Percentiles rank a stretch among this genome's conserved stretches.
phyloP scores from a whole-genome alignment of 2,797 vertebrate genomes.

The Heliangelus exortis region DNA sequence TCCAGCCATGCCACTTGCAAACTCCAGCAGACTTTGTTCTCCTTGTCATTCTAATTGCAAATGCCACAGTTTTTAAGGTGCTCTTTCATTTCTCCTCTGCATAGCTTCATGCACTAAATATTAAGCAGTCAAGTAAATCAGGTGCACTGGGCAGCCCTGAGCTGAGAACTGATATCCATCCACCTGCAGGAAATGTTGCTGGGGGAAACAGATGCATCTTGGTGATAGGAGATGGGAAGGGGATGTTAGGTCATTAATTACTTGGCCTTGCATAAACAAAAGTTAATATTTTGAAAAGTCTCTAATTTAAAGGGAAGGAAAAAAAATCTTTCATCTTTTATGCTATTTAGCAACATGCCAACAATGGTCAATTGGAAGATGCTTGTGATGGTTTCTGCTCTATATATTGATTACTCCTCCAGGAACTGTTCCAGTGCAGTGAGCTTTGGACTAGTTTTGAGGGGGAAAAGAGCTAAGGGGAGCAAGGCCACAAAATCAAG shows the following conservation, averaged over 20 bases:
- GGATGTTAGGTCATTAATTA: conserved; percentile 81
- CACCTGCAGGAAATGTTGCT: conserved; percentile 75
- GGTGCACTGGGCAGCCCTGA: conserved; percentile 48
- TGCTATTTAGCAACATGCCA: conserved; percentile 7
- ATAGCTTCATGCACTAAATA: neutral
- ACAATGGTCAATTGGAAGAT: neutral
- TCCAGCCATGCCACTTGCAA: neutral
- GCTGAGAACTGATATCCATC: conserved; percentile 50
- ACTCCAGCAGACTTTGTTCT: neutral
- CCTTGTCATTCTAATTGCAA: neutral
- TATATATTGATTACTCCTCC: neutral
- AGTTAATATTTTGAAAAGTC: conserved; percentile 66
- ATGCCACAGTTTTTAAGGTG: neutral
- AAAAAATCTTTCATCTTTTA: conserved; percentile 8
- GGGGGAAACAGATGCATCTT: conserved; percentile 81
- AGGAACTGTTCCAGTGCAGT: neutral
- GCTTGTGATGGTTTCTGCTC: neutral
- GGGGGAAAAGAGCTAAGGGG: neutral
- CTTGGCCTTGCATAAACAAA: conserved; percentile 75
- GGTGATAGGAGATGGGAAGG: conserved; percentile 79
- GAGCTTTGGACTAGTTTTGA: neutral
- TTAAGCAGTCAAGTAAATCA: conserved; percentile 31
- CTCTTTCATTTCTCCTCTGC: neutral
- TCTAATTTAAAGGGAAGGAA: conserved; percentile 64
- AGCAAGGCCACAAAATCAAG: neutral